Percentiles rank a stretch among this genome's conserved stretches.
These are phyloP conservation scores for Cryptus armator DNA, from an alignment of 2,888 invertebrate species.

Conservation along the genomic window DNA sequence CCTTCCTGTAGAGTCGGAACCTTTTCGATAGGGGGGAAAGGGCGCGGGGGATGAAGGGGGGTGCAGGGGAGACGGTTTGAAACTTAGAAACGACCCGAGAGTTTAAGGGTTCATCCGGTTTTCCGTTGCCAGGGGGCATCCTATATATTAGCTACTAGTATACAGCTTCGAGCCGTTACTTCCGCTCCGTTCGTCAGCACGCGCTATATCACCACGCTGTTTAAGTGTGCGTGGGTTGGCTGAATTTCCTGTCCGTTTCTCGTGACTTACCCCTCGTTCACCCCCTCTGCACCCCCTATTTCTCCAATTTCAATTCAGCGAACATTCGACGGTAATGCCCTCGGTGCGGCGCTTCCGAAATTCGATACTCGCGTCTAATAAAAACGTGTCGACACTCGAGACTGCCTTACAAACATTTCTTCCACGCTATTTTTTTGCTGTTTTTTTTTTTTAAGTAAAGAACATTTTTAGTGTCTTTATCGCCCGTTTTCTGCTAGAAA, in stretches of 20 bases:
- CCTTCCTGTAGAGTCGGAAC: constrained; percentile 22
- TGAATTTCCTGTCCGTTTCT: constrained; percentile 14
- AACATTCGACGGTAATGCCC: constrained; percentile 5
- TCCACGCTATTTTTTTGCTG: no score
- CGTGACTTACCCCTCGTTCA: constrained; percentile 8
- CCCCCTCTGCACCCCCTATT: constrained; percentile 5
- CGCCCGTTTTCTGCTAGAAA: no score
- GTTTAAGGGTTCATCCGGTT: constrained; percentile 70
- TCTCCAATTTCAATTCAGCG: constrained; percentile 46
- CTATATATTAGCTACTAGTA: constrained; percentile 33
- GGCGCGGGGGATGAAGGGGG: not conserved
- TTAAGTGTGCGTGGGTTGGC: not conserved
- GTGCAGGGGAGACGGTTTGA: constrained; percentile 4
- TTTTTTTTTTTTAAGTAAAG: no score
- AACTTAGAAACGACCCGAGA: constrained; percentile 55
- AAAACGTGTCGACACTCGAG: constrained; percentile 23
- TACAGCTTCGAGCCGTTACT: constrained; percentile 60
- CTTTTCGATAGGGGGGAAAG: not conserved
- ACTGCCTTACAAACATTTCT: constrained; percentile 5
- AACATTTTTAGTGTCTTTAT: no score
- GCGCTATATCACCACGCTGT: not conserved
- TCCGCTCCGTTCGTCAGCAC: constrained; percentile 47
- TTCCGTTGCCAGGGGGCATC: constrained; percentile 60
- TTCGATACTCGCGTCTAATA: constrained; percentile 19
- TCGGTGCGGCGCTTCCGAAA: constrained; percentile 17